Conservation (phyloP, 1,140 invertebrate genomes). For the Heliconius hermathena region DNA sequence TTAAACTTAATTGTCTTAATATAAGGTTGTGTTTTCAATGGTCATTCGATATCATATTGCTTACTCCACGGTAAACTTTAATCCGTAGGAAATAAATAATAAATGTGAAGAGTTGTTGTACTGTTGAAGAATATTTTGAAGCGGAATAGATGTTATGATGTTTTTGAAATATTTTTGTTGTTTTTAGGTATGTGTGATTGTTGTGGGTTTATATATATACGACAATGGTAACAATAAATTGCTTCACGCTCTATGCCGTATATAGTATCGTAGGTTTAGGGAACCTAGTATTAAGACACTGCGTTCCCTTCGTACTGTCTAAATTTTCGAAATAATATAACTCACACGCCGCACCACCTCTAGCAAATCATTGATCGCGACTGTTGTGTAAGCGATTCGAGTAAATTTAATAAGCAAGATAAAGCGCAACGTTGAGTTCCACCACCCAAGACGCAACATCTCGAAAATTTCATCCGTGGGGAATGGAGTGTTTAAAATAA, state of each 20-base stretch:
- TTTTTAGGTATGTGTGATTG: not conserved
- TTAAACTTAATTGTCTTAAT: not conserved
- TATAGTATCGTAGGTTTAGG: not conserved
- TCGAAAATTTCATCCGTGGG: too few relatives aligned
- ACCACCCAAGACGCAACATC: too few relatives aligned
- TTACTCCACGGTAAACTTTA: conserved; percentile 7
- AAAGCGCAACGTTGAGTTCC: too few relatives aligned
- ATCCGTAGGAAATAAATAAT: conserved; percentile 26
- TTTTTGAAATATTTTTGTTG: not conserved
- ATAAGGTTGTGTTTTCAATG: not conserved
- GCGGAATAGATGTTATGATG: conserved; percentile 4
- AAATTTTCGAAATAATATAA: too few relatives aligned
- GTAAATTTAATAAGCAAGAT: too few relatives aligned
- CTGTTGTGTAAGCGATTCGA: too few relatives aligned
- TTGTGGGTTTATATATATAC: too few relatives aligned
- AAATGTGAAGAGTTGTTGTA: conserved; percentile 20
- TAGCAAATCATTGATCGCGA: too few relatives aligned
- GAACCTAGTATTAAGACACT: too few relatives aligned
- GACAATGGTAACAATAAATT: not conserved
- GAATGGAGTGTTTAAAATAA: too few relatives aligned
- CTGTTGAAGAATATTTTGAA: conserved; percentile 16
- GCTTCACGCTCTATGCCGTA: not conserved
- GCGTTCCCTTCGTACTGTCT: too few relatives aligned
- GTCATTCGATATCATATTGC: not conserved
- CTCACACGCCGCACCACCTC: too few relatives aligned